Evolutionary conservation across 2,797 vertebrate genomes (phyloP), one percentile per base, ranked within the genome.

Genomic region (Chrysocyon brachyurus): DNA sequence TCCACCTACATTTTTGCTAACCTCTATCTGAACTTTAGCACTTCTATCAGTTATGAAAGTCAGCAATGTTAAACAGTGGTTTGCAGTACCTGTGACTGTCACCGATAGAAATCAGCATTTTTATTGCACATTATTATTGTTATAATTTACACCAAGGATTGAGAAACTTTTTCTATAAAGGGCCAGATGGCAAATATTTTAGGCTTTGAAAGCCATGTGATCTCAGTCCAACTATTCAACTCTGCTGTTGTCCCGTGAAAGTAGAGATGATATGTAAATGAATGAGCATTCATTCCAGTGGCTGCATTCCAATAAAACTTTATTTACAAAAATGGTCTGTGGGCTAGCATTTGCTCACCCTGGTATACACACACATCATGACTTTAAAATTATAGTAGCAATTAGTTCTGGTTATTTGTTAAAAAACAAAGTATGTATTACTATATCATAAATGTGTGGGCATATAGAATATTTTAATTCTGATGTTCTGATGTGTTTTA

Each of bases 271-370:
- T 28, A 89, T n/a, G 66, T 33, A 87, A 84, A 59, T 14, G 19
- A 64, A 40, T 31, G 36, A 68, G 28, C 36, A 46, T 46, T 46
- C 40, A 46, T 46, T 46, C 40, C 40, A 46, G 28, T n/a, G 24
- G 68, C 79, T 92, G 22, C 56, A 24, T 78, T 89, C 70, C 70
- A 97, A 90, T 95, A 97, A 97, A 96, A 93, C 91, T 97, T 97
- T 95, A 96, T 89, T 97, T 90, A 93, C 33, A 77, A 94, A 96
- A 94, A 28, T 2, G 46, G 54, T 64, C 33, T 90, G 19, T 28
- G 36, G 75, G 63, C 54, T 91, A 8, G 40, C 75, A 78, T 96
- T 94, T 83, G 78, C 75, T 91, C 59, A 90, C 64, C 31, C n/a
- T 87, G 26, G 21, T 40, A 4, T 59, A 61, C 3, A 70, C 21